Evolutionary conservation across 2,888 invertebrate genomes (phyloP), one percentile per base, ranked within the genome.

Genomic region (Neria commutata): DNA sequence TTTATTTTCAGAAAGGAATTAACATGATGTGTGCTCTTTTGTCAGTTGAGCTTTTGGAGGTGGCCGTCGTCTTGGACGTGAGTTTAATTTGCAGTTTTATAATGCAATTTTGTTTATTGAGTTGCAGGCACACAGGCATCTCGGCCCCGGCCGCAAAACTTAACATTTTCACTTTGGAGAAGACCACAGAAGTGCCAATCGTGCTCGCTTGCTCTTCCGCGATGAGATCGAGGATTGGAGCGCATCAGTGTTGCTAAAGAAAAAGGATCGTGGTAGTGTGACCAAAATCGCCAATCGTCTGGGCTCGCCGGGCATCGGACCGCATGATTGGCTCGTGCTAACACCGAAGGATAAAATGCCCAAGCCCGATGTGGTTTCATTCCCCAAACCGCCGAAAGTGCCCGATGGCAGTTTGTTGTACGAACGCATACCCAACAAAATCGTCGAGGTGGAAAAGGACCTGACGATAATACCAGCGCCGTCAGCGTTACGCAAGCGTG

Each of bases 381-480:
- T 93, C 83, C 95, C 95, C 55, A 91, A 92, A 82, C 95, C 95
- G 66, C 94, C 94, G 49, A 94, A 93, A 83, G 94, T 91, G 60
- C 90, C 83, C 85, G 92, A 95, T 81, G 95, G 94, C 71, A 93
- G 93, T 82, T 84, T 95, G 66, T 79, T 94, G 69, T 94, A 94
- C 81, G 94, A 94, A 79, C 87, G 92, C 74, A 89, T 94, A 73
- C 88, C 91, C 66, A 93, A 92, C 71, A 92, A 93, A 83, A 66
- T 74, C 24, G 84, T 84, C 11, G 86, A 87, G 77, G 83, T 86
- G 25, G 87, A 87, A 71, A 84, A 88, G 49, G 91, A 91, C 62
- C 60, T 79, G 58, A 74, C 75, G 70, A 89, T 89, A 79, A 83
- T 87, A 72, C 82, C 83, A 63, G 80, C 83, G 74, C 83, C 85